Base-by-base conservation (phyloP, 2,888 invertebrate species). In the Belgica antarctica region DNA sequence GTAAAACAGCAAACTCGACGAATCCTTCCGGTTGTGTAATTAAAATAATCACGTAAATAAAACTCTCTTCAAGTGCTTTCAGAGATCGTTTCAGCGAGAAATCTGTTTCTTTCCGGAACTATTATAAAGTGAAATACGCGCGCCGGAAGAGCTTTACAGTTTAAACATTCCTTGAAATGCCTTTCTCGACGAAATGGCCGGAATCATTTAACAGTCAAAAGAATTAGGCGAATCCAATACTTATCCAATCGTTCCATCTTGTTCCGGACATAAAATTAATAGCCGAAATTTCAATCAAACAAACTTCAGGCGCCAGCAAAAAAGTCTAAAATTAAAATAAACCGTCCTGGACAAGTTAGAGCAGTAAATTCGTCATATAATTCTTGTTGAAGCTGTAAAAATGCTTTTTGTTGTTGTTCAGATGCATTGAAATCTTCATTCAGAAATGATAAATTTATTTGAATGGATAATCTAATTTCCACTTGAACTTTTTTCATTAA, bases 1-100 rank as follows among this genome's bases (percentile, higher is more conserved):
- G 15, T n/a, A n/a, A n/a, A n/a, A n/a, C 10, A 46, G 22, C 52
- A 22, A 8, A 17, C 22, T 22, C 7, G 12, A 19, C 5, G 52
- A n/a, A n/a, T n/a, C n/a, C 22, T 52, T 52, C 52, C 22, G 52
- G 52, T 52, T 52, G 19, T 22, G 17, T 52, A 4, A 52, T 52
- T 22, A 52, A 22, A 52, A 52, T 52, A 52, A 52, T 52, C 52
- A 22, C 52, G 52, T 10, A 52, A 52, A n/a, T n/a, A n/a, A 41
- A 22, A 52, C 15, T 22, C n/a, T 3, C 52, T 22, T 52, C 52
- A 22, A 52, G 17, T 52, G 52, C n/a, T 41, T 41, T 41, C n/a
- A 41, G 10, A 41, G 41, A 12, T 41, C 34, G 7, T 12, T 34
- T 7, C 5, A 31, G 10, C 31, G 31, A 31, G 10, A 10, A 10